Percentiles rank a stretch among this genome's conserved stretches.
Evolutionary conservation across 2,888 invertebrate genomes (phyloP).

Genomic region (Tipula helvola): DNA sequence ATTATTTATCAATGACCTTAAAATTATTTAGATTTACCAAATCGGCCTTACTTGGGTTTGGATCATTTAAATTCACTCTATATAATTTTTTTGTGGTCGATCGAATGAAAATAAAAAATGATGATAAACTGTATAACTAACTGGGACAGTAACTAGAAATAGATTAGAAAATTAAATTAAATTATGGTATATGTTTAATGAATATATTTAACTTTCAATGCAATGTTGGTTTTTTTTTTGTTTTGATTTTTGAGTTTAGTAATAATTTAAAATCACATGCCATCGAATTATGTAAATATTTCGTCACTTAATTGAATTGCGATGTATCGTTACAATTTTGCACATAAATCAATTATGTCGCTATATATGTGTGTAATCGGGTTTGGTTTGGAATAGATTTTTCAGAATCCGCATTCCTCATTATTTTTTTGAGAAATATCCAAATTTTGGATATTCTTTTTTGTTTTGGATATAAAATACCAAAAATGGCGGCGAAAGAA

Average conservation of each 20-base stretch:
- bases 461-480: too few relatives aligned
- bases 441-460: too few relatives aligned
- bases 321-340: background rate
- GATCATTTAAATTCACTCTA: background rate
- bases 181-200: background rate
- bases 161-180: background rate
- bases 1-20: background rate
- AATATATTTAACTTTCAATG: background rate
- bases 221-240: background rate
- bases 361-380: too few relatives aligned
- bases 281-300: background rate
- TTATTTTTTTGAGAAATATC: too few relatives aligned
- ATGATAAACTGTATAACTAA: background rate
- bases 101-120: background rate
- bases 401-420: too few relatives aligned
- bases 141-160: background rate
- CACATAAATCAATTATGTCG: too few relatives aligned
- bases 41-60: background rate
- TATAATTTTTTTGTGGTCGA: background rate
- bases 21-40: background rate
- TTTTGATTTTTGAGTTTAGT: background rate
- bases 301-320: background rate
- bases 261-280: background rate
- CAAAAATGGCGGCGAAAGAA: too few relatives aligned
- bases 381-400: too few relatives aligned